A percentile compares a stretch with the other conserved stretches of the same genome.
Conservation (phyloP, 2,113 vertebrate species). For the Syngnathus typhle region DNA sequence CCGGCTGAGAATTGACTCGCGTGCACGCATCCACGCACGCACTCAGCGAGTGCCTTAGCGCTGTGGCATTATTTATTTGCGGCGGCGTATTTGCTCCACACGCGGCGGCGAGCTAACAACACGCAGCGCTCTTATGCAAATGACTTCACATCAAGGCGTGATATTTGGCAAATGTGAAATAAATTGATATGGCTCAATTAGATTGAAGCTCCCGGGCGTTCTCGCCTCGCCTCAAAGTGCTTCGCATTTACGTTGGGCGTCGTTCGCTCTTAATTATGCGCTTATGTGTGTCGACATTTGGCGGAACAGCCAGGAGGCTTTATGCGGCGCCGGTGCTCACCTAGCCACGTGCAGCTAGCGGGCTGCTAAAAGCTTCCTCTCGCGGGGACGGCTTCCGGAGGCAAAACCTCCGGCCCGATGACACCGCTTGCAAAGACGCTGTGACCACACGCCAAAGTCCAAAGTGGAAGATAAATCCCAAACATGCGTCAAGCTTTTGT, state of each 20-base stretch:
- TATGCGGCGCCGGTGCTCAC: conserved; percentile 56
- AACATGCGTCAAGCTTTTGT: background rate
- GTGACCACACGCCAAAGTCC: background rate
- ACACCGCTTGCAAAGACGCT: background rate
- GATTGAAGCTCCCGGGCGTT: conserved; percentile 3
- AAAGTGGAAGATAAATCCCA: background rate
- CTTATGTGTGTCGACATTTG: conserved; percentile 63
- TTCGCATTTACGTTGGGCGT: conserved; percentile 60
- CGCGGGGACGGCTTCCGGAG: background rate
- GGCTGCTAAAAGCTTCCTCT: conserved; percentile 56
- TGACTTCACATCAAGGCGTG: background rate
- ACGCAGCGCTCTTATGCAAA: conserved; percentile 2
- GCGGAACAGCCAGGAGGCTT: conserved; percentile 68
- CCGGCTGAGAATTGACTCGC: background rate
- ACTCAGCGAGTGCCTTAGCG: background rate
- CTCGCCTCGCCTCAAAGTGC: conserved; percentile 67
- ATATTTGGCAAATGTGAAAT: conserved; percentile 10
- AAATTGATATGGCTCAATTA: conserved; percentile 1
- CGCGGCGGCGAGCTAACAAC: background rate
- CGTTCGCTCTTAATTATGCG: conserved; percentile 70
- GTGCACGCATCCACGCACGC: background rate
- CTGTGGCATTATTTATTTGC: conserved; percentile 7
- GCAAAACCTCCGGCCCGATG: background rate
- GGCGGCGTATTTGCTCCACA: background rate
- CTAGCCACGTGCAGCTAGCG: conserved; percentile 56